These are phyloP conservation scores for Mystacornis crossleyi DNA, from an alignment of 2,113 vertebrate species.

Conservation along the genomic window DNA sequence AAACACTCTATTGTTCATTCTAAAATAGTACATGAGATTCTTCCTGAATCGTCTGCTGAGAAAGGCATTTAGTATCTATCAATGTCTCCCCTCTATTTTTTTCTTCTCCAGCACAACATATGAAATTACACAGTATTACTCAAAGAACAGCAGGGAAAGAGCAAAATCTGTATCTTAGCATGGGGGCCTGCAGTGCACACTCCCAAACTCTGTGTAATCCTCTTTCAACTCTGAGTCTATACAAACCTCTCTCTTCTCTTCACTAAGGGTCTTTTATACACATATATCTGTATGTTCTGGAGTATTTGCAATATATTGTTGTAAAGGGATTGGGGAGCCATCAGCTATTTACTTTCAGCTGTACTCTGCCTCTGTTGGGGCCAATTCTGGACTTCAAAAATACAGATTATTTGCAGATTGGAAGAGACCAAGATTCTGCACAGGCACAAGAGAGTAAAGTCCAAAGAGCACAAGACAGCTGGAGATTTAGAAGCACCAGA, in stretches of 20 bases:
- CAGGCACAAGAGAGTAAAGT: not conserved
- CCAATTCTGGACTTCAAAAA: not conserved
- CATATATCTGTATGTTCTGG: not conserved
- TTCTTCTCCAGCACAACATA: conserved; percentile 21
- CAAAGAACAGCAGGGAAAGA: conserved; percentile 15
- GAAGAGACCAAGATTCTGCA: not conserved
- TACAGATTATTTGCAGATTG: not conserved
- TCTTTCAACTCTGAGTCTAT: not conserved
- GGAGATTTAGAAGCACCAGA: not conserved
- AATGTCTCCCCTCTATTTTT: conserved; percentile 23
- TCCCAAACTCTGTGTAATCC: not conserved
- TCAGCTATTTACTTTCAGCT: not conserved
- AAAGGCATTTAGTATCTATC: conserved; percentile 49
- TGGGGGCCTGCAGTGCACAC: not conserved
- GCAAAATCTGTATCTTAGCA: not conserved
- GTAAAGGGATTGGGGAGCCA: not conserved
- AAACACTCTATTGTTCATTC: conserved; percentile 54
- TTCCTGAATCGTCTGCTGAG: conserved; percentile 20
- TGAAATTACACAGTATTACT: conserved; percentile 12
- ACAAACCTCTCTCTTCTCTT: not conserved
- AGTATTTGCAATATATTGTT: not conserved
- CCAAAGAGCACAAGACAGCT: not conserved
- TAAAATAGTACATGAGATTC: conserved; percentile 50
- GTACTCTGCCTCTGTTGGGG: not conserved
- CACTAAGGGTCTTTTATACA: not conserved